Evolutionary conservation across 2,113 vertebrate species (phyloP), one percentile per base, ranked within the genome.

Genomic region (Myiopsitta monachus): DNA sequence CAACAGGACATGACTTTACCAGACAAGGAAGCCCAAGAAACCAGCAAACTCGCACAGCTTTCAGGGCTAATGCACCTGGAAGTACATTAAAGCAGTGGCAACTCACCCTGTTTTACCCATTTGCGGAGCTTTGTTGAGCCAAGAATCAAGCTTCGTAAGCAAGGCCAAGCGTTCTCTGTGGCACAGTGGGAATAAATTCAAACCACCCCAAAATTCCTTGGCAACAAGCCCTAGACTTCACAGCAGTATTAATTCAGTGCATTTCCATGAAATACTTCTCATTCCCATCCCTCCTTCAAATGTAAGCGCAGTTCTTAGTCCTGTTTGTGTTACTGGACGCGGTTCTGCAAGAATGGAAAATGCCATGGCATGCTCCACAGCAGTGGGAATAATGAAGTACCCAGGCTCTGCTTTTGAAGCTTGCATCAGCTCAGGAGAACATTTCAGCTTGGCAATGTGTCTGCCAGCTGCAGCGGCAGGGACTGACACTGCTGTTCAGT

Each of bases 131-230:
- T 81, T 47, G 52, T 49, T 38, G 75, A 11, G 79, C 76, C 90
- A 49, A 64, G 90, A 30, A 54, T 6, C 1, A 4, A 75, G 66
- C 87, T 55, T 27, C 6, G 7, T 33, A 22, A 88, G 92, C 43
- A 22, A 80, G 74, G 83, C 78, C 78, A 31, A 72, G 82, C 33
- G 2, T 68, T 57, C 83, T 67, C 86, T 36, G 52, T 76, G 78
- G 86, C 86, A 80, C 33, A 57, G 86, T 57, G 61, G 90, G 92
- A 92, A 88, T 49, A 16, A 30, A 66, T 88, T 90, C 95, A 92
- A 95, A 94, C 83, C 79, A 44, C 83, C 83, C 83, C 90, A 69
- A 82, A 79, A 83, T 91, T 75, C 93, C 87, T 79, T 91, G 93
- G 93, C 93, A 46, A 54, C 17, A 2, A 57, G 39, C 76, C 75